phyloP scores from a whole-genome alignment of 2,113 vertebrate genomes.

The Oryzias woworae region DNA sequence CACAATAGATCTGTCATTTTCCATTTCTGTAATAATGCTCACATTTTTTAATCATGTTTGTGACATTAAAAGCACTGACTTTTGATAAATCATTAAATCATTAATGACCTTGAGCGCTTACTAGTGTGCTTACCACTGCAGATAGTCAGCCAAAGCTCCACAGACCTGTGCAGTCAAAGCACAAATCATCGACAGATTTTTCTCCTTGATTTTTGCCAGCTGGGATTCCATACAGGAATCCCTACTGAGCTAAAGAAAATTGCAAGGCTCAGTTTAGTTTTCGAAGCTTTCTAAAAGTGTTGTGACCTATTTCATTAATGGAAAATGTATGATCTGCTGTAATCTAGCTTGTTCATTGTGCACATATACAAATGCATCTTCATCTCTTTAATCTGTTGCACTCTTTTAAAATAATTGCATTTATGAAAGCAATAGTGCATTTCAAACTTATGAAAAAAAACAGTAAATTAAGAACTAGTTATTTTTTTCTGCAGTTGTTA shows the following conservation, averaged over 20 bases:
- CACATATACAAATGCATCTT: slow-evolving; percentile 10
- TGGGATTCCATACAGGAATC: slow-evolving; percentile 6
- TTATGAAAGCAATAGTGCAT: no score
- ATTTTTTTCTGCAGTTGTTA: no score
- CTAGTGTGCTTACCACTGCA: slow-evolving; percentile 29
- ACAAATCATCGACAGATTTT: slow-evolving; percentile 23
- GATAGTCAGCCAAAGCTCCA: slow-evolving; percentile 22
- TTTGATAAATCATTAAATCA: slow-evolving; percentile 56
- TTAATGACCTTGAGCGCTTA: slow-evolving; percentile 55
- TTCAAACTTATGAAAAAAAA: no score
- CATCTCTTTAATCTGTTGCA: background rate
- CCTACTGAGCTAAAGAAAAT: background rate
- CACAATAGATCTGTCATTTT: no score
- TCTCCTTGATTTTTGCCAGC: slow-evolving; percentile 14
- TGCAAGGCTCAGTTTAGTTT: background rate
- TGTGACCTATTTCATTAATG: background rate
- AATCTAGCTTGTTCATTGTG: slow-evolving; percentile 5
- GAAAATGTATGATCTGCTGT: background rate
- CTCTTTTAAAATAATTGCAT: no score
- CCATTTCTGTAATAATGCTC: background rate
- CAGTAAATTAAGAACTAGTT: no score
- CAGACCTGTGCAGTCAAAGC: slow-evolving; percentile 22
- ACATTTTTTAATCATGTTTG: slow-evolving; percentile 31
- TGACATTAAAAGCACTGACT: slow-evolving; percentile 21
- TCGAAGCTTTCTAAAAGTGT: background rate